Evolutionary conservation across 1,140 invertebrate genomes (phyloP), one percentile per base, ranked within the genome.

Genomic region (Choristoneura fumiferana): DNA sequence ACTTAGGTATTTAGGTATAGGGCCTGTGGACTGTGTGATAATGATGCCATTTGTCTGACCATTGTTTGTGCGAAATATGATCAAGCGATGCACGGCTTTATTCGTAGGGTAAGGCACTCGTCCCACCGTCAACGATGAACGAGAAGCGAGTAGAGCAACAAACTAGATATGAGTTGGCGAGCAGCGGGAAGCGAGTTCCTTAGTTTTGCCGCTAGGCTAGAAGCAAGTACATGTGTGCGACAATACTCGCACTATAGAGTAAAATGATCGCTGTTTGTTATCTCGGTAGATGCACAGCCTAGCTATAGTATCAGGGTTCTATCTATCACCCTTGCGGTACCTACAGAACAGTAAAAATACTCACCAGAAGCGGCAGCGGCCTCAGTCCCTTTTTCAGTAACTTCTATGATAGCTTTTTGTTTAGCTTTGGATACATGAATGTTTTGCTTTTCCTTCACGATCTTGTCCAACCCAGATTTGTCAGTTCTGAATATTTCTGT

Each of bases 371-470:
- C 59, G 0, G 74, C 80, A 0, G 71, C 69, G 8, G 80, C 78
- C 35, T 75, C 62, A 2, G 80, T 76, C 0, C 82, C 82, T 10
- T 57, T 54, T 34, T 83, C 76, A 36, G 62, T 73, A 0, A 85
- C 74, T 34, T 81, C 76, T 14, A 85, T 78, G 2, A 65, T 57
- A 12, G 75, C 73, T 60, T 76, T 80, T 36, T 85, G 82, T 58
- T 73, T 68, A 1, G 78, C 78, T n/a, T 37, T 66, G 0, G 73
- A 67, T 0, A 83, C 62, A 34, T 34, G 18, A 4, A 83, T 10
- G 1, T 17, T 49, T 18, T 69, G 37, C 13, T 67, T 53, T 17
- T 53, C 53, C 1, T 10, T 8, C 0, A 73, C 55, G 35, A 85
- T 80, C 14, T 53, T 58, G 1, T 36, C 52, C 8, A 85, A 49